Base-by-base conservation (phyloP, 2,113 vertebrate genomes). In the Potamarius usumacintae region DNA sequence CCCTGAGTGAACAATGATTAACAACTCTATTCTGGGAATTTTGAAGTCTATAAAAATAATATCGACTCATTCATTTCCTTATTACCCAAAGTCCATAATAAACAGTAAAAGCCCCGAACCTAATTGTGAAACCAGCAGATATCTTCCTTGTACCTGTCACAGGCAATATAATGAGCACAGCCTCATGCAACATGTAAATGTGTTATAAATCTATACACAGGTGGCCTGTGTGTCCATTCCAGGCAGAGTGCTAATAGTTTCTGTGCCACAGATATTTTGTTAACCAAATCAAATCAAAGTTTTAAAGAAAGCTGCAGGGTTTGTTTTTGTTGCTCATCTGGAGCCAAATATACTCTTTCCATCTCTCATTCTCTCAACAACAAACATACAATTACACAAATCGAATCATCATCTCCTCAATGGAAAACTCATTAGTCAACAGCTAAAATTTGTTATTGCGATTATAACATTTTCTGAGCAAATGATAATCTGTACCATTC, bases 251-350 rank as follows among this genome's bases (percentile, higher is more conserved):
- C 8, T 25, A 87, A 74, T 86, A 11, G 50, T 48, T 87, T 72
- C 71, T 57, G 50, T 11, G 55, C 18, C 2, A 5, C 27, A 72
- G 74, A 84, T 67, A 81, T 30, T 87, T 89, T 89, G 69, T 87
- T 89, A 84, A 85, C 78, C 42, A 78, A 58, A 85, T 62, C 67
- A 82, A 58, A 85, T 62, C 67, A 82, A 74, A 27, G 42, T 27
- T 30, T 18, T 42, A 82, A 77, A 77, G 42, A 85, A 25, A 9
- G 52, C 60, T 65, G 11, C 42, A 6, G 83, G 55, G 11, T 65
- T 65, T 50, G 80, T 67, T 53, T 69, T 53, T 83, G 25, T 86
- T 79, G 12, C 52, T 53, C 20, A 17, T 62, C 20, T 72, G 15
- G 53, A 85, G 76, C 53, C 77, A 85, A 12, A 65, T 60, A 27